phyloP scores from a whole-genome alignment of 2,113 vertebrate species.

The Zapornia atra region DNA sequence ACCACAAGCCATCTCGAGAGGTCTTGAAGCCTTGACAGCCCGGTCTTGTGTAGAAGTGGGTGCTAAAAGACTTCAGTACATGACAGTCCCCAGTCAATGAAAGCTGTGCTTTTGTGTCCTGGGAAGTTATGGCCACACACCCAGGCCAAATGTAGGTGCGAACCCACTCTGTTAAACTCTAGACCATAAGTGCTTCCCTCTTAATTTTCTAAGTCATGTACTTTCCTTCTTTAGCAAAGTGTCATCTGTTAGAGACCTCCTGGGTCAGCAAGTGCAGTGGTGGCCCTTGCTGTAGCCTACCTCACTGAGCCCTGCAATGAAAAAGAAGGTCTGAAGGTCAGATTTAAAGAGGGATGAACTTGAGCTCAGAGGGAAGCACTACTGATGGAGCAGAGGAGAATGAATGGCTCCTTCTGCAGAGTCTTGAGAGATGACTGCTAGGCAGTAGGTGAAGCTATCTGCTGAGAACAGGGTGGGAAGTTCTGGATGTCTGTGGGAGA shows the following conservation, averaged over 20 bases:
- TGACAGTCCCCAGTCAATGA: background rate
- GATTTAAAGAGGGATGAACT: background rate
- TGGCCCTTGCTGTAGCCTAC: background rate
- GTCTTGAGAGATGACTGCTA: background rate
- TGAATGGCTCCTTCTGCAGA: background rate
- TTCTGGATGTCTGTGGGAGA: background rate
- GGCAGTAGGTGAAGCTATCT: background rate
- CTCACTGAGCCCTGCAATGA: background rate
- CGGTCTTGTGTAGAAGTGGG: background rate
- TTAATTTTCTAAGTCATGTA: background rate
- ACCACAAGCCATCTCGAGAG: background rate
- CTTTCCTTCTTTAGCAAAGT: background rate
- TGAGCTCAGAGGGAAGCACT: background rate
- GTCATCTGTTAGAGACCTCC: background rate
- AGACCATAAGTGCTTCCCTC: background rate
- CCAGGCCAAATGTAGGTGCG: background rate
- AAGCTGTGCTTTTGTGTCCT: background rate
- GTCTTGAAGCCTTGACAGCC: background rate
- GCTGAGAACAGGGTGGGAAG: background rate
- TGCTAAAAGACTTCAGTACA: background rate
- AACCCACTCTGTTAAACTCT: background rate
- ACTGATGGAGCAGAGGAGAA: background rate
- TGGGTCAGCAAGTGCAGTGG: background rate
- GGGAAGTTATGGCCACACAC: background rate
- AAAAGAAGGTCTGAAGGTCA: background rate